phyloP scores from a whole-genome alignment of 2,888 invertebrate species.

The Sericinus montela region DNA sequence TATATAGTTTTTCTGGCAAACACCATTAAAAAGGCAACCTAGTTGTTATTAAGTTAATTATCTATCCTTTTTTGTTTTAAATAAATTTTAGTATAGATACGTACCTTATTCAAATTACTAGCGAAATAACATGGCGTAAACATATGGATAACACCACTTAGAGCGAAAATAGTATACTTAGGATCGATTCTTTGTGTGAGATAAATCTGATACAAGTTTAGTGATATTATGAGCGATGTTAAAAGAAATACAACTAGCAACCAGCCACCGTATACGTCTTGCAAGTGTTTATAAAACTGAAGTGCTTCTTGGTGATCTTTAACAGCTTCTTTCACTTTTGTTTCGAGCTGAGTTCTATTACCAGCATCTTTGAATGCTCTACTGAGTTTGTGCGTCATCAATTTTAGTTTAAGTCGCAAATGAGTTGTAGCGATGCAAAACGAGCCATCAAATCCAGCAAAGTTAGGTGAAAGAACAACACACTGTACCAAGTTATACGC shows the following conservation, averaged over 20 bases:
- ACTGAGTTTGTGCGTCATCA: slow-evolving; percentile 41
- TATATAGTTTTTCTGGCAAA: too few species aligned
- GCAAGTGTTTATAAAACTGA: slow-evolving; percentile 40
- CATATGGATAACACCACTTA: slow-evolving; percentile 46
- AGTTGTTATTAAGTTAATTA: too few species aligned
- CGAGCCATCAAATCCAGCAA: slow-evolving; percentile 53
- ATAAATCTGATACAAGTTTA: slow-evolving; percentile 53
- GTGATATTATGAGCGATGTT: slow-evolving; percentile 46
- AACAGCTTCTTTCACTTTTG: slow-evolving; percentile 39
- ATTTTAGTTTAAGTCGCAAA: slow-evolving; percentile 49
- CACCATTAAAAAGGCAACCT: too few species aligned
- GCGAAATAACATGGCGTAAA: slow-evolving; percentile 54
- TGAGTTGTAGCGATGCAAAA: slow-evolving; percentile 58
- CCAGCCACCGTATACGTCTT: slow-evolving; percentile 54
- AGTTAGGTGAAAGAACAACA: slow-evolving; percentile 42
- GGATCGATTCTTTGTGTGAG: slow-evolving; percentile 40
- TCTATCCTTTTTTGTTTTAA: too few species aligned
- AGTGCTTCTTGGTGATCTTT: slow-evolving; percentile 51
- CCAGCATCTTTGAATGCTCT: slow-evolving; percentile 40
- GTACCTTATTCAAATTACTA: slow-evolving; percentile 48
- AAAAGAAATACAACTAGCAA: slow-evolving; percentile 47
- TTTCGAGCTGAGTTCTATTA: slow-evolving; percentile 32
- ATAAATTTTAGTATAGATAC: too few species aligned
- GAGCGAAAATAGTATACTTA: slow-evolving; percentile 45
- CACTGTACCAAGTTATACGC: slow-evolving; percentile 45